Conservation (phyloP, 2,113 vertebrate species). For the Charadrius vociferus region DNA sequence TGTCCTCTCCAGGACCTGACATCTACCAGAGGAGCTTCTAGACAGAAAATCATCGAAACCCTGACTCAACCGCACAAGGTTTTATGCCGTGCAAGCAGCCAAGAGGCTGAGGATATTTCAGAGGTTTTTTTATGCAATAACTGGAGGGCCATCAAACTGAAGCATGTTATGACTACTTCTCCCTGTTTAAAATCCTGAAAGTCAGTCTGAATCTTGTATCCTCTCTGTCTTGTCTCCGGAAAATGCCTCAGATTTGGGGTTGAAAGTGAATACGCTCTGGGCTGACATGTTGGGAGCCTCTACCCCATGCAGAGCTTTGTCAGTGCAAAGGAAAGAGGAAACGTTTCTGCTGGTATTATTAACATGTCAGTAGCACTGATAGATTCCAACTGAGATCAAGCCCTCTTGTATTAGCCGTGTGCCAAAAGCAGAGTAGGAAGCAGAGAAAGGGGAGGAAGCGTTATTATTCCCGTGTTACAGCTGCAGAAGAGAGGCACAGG, state of each 20-base stretch:
- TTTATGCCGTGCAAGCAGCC: background rate
- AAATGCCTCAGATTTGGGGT: constrained; percentile 51
- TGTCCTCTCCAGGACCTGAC: background rate
- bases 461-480: constrained; percentile 59
- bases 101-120: constrained; percentile 21
- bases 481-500: constrained; percentile 4
- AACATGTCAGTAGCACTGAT: constrained; percentile 70
- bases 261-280: constrained; percentile 46
- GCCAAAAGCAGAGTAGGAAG: constrained; percentile 63
- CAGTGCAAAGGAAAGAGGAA: constrained; percentile 55
- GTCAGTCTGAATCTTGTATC: constrained; percentile 51
- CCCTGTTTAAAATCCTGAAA: constrained; percentile 45
- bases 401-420: constrained; percentile 19
- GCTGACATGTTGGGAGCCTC: constrained; percentile 31
- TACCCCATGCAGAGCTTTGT: constrained; percentile 7
- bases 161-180: constrained; percentile 51
- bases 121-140: background rate
- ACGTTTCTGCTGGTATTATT: constrained; percentile 66
- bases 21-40: background rate
- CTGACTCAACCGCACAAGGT: background rate
- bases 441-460: constrained; percentile 50
- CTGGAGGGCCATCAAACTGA: constrained; percentile 52
- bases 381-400: constrained; percentile 69
- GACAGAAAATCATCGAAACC: background rate
- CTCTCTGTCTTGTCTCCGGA: constrained; percentile 51